Conservation (phyloP, 2,888 invertebrate genomes). For the Conistra vaccinii region DNA sequence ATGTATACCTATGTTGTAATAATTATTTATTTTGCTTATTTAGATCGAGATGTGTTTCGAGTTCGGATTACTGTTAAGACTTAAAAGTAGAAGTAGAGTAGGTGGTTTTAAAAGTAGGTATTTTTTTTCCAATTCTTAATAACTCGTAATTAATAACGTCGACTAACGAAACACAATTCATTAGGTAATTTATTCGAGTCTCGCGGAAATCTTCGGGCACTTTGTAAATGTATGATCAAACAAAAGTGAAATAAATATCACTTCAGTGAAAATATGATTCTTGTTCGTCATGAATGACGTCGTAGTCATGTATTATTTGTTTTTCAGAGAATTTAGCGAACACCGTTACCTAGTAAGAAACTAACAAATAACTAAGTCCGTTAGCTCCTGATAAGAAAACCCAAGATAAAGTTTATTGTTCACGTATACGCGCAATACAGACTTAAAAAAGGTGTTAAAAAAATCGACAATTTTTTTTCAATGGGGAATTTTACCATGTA, state of each 20-base stretch:
- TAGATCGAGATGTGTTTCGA: not conserved
- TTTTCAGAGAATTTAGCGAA: slow-evolving; percentile 34
- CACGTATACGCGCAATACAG: slow-evolving; percentile 12
- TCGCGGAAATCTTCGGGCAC: not conserved
- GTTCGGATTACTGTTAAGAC: not conserved
- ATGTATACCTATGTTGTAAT: not conserved
- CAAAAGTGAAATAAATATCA: slow-evolving; percentile 26
- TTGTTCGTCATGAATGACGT: slow-evolving; percentile 27
- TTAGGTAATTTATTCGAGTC: not conserved
- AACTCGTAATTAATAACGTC: not conserved
- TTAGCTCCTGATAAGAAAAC: slow-evolving; percentile 58
- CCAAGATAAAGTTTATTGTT: slow-evolving; percentile 59
- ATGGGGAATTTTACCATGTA: too few relatives aligned
- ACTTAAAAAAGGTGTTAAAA: too few relatives aligned
- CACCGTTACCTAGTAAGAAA: slow-evolving; percentile 37
- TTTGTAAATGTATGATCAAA: slow-evolving; percentile 28
- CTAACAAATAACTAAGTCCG: slow-evolving; percentile 50
- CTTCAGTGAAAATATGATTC: not conserved
- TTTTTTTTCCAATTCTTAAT: not conserved
- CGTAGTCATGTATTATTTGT: slow-evolving; percentile 14
- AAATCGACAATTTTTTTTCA: too few relatives aligned
- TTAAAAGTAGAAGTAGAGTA: too few relatives aligned
- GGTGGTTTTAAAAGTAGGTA: not conserved
- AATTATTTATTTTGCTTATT: not conserved
- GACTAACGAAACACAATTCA: not conserved